Evolutionary conservation across 2,888 invertebrate species (phyloP).

Genomic region (Drosophila mulleri): DNA sequence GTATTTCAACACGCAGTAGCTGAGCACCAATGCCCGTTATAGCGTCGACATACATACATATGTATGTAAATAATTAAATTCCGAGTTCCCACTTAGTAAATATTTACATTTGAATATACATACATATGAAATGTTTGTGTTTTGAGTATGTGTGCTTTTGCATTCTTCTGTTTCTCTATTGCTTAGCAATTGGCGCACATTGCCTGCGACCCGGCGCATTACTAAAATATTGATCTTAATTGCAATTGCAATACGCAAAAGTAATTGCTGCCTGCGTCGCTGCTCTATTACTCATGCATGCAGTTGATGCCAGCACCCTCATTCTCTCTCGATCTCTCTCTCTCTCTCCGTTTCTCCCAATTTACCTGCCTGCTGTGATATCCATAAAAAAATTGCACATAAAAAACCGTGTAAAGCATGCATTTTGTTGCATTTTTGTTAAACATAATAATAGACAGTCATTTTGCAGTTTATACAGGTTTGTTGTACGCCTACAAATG

Average conservation of each 20-base stretch:
- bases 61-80: conserved; percentile 56
- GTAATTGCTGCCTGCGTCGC: conserved; percentile 31
- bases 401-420: conserved; percentile 33
- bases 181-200: conserved; percentile 58
- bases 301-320: conserved; percentile 19
- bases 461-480: conserved; percentile 32
- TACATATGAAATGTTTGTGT: no score
- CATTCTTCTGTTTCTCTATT: conserved; percentile 46
- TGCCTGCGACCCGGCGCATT: conserved; percentile 53
- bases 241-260: conserved; percentile 45
- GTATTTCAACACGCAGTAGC: conserved; percentile 61
- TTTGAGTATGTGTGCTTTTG: conserved; percentile 12
- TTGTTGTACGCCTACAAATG: conserved; percentile 20
- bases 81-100: conserved; percentile 24
- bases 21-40: conserved; percentile 44
- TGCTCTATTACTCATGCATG: conserved; percentile 65
- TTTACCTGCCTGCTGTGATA: conserved; percentile 12
- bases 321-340: conserved; percentile 9
- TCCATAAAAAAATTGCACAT: conserved; percentile 39
- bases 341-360: no score
- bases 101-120: conserved; percentile 1
- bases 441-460: conserved; percentile 38
- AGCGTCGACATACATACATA: conserved; percentile 18
- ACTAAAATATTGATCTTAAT: conserved; percentile 72
- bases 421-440: conserved; percentile 37